phyloP scores from a whole-genome alignment of 1,140 invertebrate species.

The Drosophila dunni region DNA sequence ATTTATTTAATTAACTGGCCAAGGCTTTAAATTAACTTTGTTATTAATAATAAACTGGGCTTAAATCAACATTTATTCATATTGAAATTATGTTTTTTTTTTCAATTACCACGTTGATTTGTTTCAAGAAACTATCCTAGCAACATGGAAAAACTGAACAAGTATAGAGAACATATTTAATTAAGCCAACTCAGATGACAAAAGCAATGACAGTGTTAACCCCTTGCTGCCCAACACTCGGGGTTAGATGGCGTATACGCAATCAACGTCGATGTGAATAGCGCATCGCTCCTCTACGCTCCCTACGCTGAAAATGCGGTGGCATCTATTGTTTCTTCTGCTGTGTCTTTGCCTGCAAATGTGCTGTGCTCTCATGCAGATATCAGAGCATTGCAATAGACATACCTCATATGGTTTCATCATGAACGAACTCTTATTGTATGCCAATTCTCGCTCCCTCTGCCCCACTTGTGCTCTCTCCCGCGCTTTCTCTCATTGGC shows the following conservation, averaged over 20 bases:
- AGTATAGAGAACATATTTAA: constrained; percentile 47
- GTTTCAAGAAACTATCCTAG: too few relatives aligned
- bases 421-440: constrained; percentile 31
- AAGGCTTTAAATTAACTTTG: too few relatives aligned
- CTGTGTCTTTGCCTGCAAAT: neutral
- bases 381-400: constrained; percentile 23
- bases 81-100: too few relatives aligned
- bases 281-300: neutral
- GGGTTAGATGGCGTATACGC: constrained; percentile 3
- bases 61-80: too few relatives aligned
- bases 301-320: neutral
- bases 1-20: too few relatives aligned
- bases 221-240: neutral
- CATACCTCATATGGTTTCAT: constrained; percentile 29
- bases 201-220: constrained; percentile 24
- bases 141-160: constrained; percentile 12
- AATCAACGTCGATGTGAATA: constrained; percentile 27
- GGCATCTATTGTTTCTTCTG: constrained; percentile 12
- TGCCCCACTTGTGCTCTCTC: neutral
- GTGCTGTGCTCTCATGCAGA: constrained; percentile 17
- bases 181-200: constrained; percentile 51
- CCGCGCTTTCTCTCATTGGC: neutral
- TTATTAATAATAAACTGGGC: too few relatives aligned
- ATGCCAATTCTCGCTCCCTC: neutral
- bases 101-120: too few relatives aligned